A percentile compares a stretch with the other conserved stretches of the same genome.
phyloP scores from a whole-genome alignment of 2,888 invertebrate species.

The Drosophila mettleri region DNA sequence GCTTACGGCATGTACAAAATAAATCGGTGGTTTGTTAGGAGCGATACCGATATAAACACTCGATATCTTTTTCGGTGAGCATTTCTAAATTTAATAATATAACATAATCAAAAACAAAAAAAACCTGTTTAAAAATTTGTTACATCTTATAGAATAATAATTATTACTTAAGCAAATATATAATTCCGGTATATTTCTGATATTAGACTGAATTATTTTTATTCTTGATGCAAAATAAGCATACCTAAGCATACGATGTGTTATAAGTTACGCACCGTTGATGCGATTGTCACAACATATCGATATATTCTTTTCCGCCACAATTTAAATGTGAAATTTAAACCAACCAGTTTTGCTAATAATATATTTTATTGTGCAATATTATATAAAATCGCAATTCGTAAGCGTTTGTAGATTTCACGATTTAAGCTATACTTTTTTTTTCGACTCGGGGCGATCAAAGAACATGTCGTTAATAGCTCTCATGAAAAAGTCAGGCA shows the following conservation, averaged over 20 bases:
- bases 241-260: not conserved
- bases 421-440: conserved; percentile 5
- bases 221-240: too few species aligned
- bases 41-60: conserved; percentile 22
- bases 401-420: not conserved
- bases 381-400: not conserved
- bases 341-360: not conserved
- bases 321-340: not conserved
- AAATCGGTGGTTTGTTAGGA: conserved; percentile 20
- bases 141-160: not conserved
- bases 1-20: conserved; percentile 12
- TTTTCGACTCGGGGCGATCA: conserved; percentile 21
- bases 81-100: not conserved
- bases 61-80: conserved; percentile 6
- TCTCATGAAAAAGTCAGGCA: conserved; percentile 86
- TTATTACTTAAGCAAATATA: not conserved
- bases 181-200: not conserved
- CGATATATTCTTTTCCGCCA: not conserved
- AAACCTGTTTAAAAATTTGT: too few species aligned
- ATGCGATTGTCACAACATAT: not conserved
- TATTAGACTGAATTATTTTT: too few species aligned
- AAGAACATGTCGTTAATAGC: conserved; percentile 61
- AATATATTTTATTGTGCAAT: not conserved
- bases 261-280: not conserved
- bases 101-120: too few species aligned